A percentile compares a stretch with the other conserved stretches of the same genome.
phyloP scores from a whole-genome alignment of 1,140 invertebrate genomes.

The Vanessa atalanta region DNA sequence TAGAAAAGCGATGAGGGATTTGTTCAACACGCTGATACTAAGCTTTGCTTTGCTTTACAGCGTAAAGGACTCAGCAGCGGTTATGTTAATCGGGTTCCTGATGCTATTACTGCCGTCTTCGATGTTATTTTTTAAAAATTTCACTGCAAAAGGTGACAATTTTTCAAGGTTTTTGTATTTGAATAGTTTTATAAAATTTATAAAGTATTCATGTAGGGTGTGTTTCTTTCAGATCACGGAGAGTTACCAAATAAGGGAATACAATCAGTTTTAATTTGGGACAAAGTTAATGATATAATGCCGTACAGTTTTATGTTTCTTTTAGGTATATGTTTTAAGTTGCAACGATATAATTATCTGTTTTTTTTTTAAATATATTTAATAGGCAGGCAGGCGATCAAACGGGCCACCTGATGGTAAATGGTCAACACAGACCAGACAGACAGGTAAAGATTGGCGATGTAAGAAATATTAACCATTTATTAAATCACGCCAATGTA shows the following conservation, averaged over 20 bases:
- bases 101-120: slow-evolving; percentile 89
- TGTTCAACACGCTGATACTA: too few relatives aligned
- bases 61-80: slow-evolving; percentile 89
- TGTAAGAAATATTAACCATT: too few relatives aligned
- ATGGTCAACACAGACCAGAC: too few relatives aligned
- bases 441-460: too few relatives aligned
- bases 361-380: background rate
- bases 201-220: background rate
- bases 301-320: slow-evolving; percentile 88
- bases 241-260: slow-evolving; percentile 41
- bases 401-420: too few relatives aligned
- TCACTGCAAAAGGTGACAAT: slow-evolving; percentile 62
- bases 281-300: slow-evolving; percentile 85
- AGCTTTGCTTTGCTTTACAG: slow-evolving; percentile 61
- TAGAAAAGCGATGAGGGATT: too few relatives aligned
- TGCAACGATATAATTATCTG: background rate
- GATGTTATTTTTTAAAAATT: slow-evolving; percentile 85
- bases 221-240: slow-evolving; percentile 41
- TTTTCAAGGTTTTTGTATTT: background rate
- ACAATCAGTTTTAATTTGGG: slow-evolving; percentile 85
- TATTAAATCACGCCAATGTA: too few relatives aligned
- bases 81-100: slow-evolving; percentile 87
- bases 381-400: too few relatives aligned
- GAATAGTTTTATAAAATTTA: background rate
- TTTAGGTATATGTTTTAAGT: slow-evolving; percentile 56